Evolutionary conservation across 2,888 invertebrate genomes (phyloP), one percentile per base, ranked within the genome.

Genomic region (Tetropium fuscum): DNA sequence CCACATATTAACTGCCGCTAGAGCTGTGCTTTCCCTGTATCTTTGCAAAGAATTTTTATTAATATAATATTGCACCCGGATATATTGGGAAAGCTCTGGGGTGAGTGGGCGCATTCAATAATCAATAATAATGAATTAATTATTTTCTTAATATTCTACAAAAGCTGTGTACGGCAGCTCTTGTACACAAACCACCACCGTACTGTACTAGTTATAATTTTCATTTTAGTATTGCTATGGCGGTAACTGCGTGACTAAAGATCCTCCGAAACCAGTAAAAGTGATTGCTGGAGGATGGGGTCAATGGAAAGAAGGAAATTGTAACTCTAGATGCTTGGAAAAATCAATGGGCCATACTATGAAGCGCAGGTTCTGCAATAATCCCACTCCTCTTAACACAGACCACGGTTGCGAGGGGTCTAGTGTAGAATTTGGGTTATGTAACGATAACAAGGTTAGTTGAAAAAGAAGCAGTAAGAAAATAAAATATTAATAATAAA

Each of bases 261-360:
- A 67, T 54, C 73, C 76, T 6, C 79, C 79, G 47, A 79, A 77
- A 67, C 81, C 82, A 1, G 72, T 76, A n/a, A 80, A 78, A 56
- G 70, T 75, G 6, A 73, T 77, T 8, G 79, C 81, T 38, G 87
- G 84, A 1, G 88, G 87, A 2, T 91, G 92, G 91, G 81, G 87
- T 54, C 78, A 83, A 7, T 92, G 91, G 91, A 82, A 80, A 32
- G 81, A 82, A 38, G 85, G 85, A 3, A 73, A 76, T 15, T 92
- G 92, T 73, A 84, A 80, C 16, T 90, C 91, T 1, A 90, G 89
- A 8, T 92, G 92, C 75, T 84, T 90, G 6, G 73, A 81, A 57
- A 85, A 86, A 55, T 86, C 89, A 0, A 85, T 83, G 68, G 92
- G 92, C 3, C 86, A 83, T 59, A 83, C 84, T 53, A 83, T 83